Conservation (phyloP, 2,797 vertebrate genomes). For the Merluccius polli region DNA sequence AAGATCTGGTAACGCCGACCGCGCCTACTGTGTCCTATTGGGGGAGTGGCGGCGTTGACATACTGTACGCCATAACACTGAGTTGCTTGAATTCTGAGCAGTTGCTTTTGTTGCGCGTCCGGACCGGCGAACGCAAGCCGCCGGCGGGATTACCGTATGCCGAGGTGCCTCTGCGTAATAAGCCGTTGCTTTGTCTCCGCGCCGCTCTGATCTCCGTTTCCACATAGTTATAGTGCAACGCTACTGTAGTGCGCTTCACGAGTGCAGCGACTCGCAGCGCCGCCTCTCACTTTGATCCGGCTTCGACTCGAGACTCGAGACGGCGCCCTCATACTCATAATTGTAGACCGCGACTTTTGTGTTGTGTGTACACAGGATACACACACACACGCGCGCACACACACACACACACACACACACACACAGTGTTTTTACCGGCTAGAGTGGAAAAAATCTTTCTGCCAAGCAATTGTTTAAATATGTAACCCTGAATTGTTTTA, state of each 20-base stretch:
- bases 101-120: neutral
- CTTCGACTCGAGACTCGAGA: neutral
- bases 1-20: too few species aligned
- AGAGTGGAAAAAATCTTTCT: too few species aligned
- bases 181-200: neutral
- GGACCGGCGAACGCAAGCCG: neutral
- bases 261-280: too few species aligned
- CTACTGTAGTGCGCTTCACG: too few species aligned
- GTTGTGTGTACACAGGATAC: neutral
- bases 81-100: neutral
- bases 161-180: neutral
- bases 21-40: too few species aligned
- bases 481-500: too few species aligned
- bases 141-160: too few species aligned
- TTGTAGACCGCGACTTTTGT: neutral
- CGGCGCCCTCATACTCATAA: neutral
- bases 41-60: too few species aligned
- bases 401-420: neutral
- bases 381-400: neutral
- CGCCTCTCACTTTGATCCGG: neutral
- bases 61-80: too few species aligned
- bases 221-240: too few species aligned
- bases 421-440: too few species aligned
- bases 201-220: neutral
- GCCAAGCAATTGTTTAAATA: too few species aligned